These are phyloP conservation scores for Fopius arisanus DNA, from an alignment of 1,140 invertebrate species.

Conservation along the genomic window DNA sequence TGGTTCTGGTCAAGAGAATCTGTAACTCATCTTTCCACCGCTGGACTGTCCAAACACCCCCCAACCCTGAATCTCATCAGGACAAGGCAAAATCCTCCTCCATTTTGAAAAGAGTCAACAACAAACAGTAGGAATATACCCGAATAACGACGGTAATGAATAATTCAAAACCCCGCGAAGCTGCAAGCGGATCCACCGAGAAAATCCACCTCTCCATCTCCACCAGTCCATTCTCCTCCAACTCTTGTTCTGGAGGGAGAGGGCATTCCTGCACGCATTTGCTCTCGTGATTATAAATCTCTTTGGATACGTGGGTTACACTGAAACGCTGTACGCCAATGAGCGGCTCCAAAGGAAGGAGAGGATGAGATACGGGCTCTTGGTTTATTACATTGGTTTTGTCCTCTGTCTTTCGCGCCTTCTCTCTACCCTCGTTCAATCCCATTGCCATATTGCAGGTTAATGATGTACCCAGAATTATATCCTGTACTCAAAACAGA, in stretches of 20 bases:
- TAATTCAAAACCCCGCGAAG: no score
- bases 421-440: background rate
- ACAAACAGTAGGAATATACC: no score
- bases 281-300: constrained; percentile 25
- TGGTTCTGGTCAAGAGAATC: no score
- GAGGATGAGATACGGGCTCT: constrained; percentile 15
- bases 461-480: background rate
- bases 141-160: no score
- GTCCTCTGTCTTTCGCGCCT: constrained; percentile 1
- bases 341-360: background rate
- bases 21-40: no score
- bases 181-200: no score
- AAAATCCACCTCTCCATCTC: no score
- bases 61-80: no score
- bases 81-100: no score
- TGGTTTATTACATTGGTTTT: constrained; percentile 10
- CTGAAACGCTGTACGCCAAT: constrained; percentile 12
- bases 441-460: background rate
- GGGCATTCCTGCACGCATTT: constrained; percentile 26
- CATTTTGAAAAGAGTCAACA: no score
- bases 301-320: constrained; percentile 10
- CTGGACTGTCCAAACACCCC: no score
- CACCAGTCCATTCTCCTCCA: background rate
- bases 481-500: background rate
- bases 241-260: background rate